These are phyloP conservation scores for Alcis repandata DNA, from an alignment of 2,888 invertebrate species.

Conservation along the genomic window DNA sequence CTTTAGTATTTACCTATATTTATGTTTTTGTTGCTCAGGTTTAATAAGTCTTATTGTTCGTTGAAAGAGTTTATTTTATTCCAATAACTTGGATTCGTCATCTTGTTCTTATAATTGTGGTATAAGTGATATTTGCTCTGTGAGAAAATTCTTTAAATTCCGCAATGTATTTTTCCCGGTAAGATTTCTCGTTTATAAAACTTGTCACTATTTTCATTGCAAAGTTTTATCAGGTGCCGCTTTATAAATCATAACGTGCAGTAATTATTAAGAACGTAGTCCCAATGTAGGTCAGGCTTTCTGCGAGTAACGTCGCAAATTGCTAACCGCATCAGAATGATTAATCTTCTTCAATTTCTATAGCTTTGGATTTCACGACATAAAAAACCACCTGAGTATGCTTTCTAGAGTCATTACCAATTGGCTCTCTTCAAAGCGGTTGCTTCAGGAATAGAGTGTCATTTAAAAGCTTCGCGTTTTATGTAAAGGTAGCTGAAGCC, in stretches of 20 bases:
- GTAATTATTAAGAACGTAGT: slow-evolving; percentile 37
- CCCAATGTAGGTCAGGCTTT: slow-evolving; percentile 51
- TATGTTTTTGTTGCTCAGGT: background rate
- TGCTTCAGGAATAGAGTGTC: background rate
- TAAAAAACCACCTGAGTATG: background rate
- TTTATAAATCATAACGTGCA: slow-evolving; percentile 1
- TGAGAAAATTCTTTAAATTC: background rate
- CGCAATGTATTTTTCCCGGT: background rate
- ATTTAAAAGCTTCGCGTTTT: background rate
- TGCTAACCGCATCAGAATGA: slow-evolving; percentile 43
- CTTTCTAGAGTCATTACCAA: slow-evolving; percentile 3
- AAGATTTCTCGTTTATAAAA: background rate
- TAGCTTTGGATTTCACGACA: slow-evolving; percentile 13
- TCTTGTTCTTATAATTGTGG: background rate
- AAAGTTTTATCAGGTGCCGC: background rate
- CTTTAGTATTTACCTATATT: background rate
- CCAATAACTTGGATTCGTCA: background rate
- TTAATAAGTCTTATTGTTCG: background rate
- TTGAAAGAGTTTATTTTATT: background rate
- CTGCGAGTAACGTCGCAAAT: slow-evolving; percentile 56
- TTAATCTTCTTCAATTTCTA: slow-evolving; percentile 30
- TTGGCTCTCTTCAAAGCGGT: background rate
- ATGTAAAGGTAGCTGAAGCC: slow-evolving; percentile 3
- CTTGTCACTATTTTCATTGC: background rate
- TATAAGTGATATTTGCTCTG: too few relatives aligned